A percentile compares a stretch with the other conserved stretches of the same genome.
Conservation (phyloP, 2,888 invertebrate genomes). For the Agapostemon virescens region DNA sequence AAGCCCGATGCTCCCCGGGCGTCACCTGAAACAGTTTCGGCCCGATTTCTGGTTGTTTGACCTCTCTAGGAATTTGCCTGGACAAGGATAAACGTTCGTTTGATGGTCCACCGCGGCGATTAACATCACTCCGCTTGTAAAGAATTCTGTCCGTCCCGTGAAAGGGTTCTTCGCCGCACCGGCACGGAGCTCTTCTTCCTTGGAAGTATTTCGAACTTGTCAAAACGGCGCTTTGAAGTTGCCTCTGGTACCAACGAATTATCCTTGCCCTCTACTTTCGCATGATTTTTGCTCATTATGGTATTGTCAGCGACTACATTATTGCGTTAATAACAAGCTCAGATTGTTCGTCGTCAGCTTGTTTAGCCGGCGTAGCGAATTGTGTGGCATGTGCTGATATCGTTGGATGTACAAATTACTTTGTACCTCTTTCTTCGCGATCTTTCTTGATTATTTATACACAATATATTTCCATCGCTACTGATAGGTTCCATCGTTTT, state of each 20-base stretch:
- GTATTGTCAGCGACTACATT: background rate
- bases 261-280: background rate
- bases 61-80: constrained; percentile 60
- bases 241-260: background rate
- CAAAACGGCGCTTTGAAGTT: background rate
- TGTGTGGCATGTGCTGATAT: too few relatives aligned
- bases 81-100: constrained; percentile 35
- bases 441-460: too few relatives aligned
- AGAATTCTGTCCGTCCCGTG: constrained; percentile 12
- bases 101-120: constrained; percentile 32
- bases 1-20: constrained; percentile 32
- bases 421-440: too few relatives aligned
- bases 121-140: constrained; percentile 36
- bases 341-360: background rate
- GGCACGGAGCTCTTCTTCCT: background rate
- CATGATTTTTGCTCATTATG: background rate
- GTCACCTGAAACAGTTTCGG: constrained; percentile 19
- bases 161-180: constrained; percentile 27
- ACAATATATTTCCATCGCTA: too few relatives aligned
- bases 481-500: too few relatives aligned
- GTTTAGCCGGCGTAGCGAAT: too few relatives aligned
- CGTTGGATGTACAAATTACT: too few relatives aligned
- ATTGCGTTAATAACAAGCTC: background rate
- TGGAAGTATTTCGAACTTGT: constrained; percentile 16
- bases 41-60: constrained; percentile 58